Evolutionary conservation across 2,113 vertebrate genomes (phyloP).

Genomic region (Xyrauchen texanus): DNA sequence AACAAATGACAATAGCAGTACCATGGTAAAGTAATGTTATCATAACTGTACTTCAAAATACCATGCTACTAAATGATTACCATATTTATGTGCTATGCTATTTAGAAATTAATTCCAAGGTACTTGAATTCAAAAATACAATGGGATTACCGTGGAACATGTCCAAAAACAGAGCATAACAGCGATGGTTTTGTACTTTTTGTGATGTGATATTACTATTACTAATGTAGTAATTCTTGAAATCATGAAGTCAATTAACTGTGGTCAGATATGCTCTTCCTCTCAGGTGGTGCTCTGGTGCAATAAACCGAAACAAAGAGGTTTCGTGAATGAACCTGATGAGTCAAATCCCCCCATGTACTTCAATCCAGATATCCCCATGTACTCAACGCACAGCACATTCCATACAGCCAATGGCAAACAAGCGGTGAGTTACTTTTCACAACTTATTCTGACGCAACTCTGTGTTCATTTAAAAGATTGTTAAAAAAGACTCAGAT

Average conservation of each 20-base stretch:
- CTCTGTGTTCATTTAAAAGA: no score
- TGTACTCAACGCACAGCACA: conserved; percentile 68
- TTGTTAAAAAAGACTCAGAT: no score
- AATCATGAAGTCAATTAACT: no score
- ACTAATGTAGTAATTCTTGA: not conserved
- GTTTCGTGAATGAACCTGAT: conserved; percentile 46
- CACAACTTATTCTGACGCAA: no score
- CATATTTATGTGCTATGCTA: not conserved
- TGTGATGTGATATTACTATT: not conserved
- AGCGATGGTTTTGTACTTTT: not conserved
- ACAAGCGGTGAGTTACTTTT: conserved; percentile 51
- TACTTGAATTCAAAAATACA: no score
- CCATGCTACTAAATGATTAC: no score
- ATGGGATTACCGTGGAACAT: no score
- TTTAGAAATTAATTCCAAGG: no score
- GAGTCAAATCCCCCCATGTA: conserved; percentile 35
- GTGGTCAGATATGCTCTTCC: conserved; percentile 16
- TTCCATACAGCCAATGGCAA: conserved; percentile 60
- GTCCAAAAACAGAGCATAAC: no score
- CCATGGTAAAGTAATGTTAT: no score
- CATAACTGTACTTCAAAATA: no score
- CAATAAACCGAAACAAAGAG: conserved; percentile 44
- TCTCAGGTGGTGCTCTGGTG: conserved; percentile 64
- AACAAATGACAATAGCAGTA: no score
- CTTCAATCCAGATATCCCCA: conserved; percentile 45